Base-by-base conservation (phyloP, 30 jellyfish, hydroid and myxozoan genomes). In the Cassiopea andromeda region DNA sequence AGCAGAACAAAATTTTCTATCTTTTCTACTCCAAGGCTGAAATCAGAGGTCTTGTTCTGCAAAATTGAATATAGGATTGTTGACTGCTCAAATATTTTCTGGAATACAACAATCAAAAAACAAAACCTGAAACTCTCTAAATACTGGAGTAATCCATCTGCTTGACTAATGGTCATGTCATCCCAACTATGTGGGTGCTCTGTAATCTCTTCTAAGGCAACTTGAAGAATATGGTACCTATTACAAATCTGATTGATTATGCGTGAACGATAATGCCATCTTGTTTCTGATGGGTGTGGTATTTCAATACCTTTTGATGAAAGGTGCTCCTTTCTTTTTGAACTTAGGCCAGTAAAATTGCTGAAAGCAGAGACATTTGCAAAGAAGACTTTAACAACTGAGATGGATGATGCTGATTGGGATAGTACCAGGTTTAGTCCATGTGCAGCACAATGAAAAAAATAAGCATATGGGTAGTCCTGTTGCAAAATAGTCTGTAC, bases 181-280 rank as follows among this genome's bases (percentile, higher is more conserved):
- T 75, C 90, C 89, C 75, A 87, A n/a, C 90, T 16, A 10, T 68
- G 83, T 45, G 94, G 90, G 14, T 77, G 59, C 1, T 78, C 90
- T 7, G 17, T 74, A 1, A 76, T 38, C 12, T 76, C 64, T 48
- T 87, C 90, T 14, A 75, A 44, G 46, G 60, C 90, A 8, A 54
- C 59, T 1, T 75, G 1, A 1, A 87, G 77, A 1, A 7, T 12
- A 4, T 57, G 45, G 44, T 87, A 87, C 75, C 48, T 76, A 12
- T 76, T 73, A 75, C 19, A 76, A 17, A 87, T 1, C 18, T 60
- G 90, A 44, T 46, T 44, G 17, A 87, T 76, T 46, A 90, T 69
- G 50, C 91, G 84, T 3, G 84, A 47, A 10, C 91, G 74, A 75
- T 83, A 83, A 50, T 75, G 76, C 94, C 94, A 85, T 47, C 93